Conservation (phyloP, 2,888 invertebrate species). For the Unio pictorum region DNA sequence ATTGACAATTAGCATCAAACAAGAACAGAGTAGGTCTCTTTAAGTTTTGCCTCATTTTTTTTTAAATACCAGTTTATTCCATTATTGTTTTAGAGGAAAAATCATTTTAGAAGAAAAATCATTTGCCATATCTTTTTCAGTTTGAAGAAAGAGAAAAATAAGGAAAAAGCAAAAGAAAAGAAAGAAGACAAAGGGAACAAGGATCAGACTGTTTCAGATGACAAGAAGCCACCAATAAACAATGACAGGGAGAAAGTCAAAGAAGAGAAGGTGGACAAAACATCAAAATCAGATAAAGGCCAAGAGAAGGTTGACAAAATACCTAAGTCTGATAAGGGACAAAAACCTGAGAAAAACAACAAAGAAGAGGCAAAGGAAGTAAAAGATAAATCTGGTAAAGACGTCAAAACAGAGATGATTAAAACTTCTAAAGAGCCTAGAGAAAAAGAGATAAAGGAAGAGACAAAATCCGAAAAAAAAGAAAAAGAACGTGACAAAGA, state of each 20-base stretch:
- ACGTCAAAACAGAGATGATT: background rate
- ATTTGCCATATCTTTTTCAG: too few relatives aligned
- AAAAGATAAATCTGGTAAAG: conserved; percentile 2
- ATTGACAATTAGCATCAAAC: too few relatives aligned
- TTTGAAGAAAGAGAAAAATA: conserved; percentile 20
- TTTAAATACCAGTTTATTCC: background rate
- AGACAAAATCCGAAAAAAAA: conserved; percentile 28
- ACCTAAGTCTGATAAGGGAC: conserved; percentile 12
- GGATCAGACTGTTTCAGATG: conserved; percentile 10
- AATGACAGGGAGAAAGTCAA: conserved; percentile 30
- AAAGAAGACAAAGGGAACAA: conserved; percentile 24
- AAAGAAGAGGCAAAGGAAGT: conserved; percentile 3
- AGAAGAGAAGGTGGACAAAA: conserved; percentile 27
- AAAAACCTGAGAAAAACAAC: conserved; percentile 11
- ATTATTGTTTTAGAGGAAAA: too few relatives aligned
- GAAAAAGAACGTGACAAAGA: conserved; percentile 36
- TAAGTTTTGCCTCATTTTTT: too few relatives aligned
- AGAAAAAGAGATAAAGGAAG: conserved; percentile 31
- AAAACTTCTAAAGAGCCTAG: conserved; percentile 19
- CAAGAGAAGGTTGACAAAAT: conserved; percentile 10
- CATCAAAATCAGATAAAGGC: conserved; percentile 4
- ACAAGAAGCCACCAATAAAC: conserved; percentile 24
- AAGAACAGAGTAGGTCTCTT: too few relatives aligned
- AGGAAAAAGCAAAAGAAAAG: conserved; percentile 22
- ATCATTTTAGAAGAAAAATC: too few relatives aligned